Evolutionary conservation across 2,797 vertebrate genomes (phyloP).

Genomic region (Telmatherina bonti): DNA sequence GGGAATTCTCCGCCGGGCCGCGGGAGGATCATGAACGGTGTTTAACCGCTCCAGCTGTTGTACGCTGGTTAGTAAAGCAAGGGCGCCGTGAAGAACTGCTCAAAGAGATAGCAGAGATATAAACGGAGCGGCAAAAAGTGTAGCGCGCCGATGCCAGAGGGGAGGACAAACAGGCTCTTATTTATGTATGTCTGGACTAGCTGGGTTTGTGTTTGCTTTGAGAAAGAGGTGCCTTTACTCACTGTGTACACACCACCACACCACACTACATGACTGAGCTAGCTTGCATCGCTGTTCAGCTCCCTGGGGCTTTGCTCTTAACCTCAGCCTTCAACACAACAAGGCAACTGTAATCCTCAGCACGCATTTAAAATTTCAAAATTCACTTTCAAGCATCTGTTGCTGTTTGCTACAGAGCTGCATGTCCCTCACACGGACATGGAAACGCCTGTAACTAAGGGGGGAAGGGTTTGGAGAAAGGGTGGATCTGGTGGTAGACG

Average conservation of each 20-base stretch:
- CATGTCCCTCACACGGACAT: too few species aligned
- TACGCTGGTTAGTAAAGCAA: slow-evolving; percentile 33
- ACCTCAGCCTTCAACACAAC: not conserved
- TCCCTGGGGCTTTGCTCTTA: not conserved
- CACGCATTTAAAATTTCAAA: too few species aligned
- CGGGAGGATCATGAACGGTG: slow-evolving; percentile 43
- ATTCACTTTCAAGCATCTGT: too few species aligned
- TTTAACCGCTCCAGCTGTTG: slow-evolving; percentile 58
- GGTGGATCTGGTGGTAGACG: too few species aligned
- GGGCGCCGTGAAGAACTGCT: slow-evolving; percentile 24
- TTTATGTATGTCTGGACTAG: slow-evolving; percentile 40
- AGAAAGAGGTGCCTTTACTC: slow-evolving; percentile 17
- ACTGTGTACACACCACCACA: not conserved
- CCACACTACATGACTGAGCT: not conserved
- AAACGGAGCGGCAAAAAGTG: slow-evolving; percentile 24
- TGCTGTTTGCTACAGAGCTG: too few species aligned
- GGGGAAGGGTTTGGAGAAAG: too few species aligned
- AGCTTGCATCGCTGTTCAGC: slow-evolving; percentile 10
- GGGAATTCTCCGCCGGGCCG: slow-evolving; percentile 34
- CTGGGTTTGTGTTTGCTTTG: slow-evolving; percentile 12
- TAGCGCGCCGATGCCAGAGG: slow-evolving; percentile 27
- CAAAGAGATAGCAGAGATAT: slow-evolving; percentile 22
- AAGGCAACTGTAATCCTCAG: not conserved
- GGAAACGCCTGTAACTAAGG: too few species aligned
- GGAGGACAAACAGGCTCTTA: slow-evolving; percentile 43